Percentiles rank a stretch among this genome's conserved stretches.
Conservation (phyloP, 2,888 invertebrate species). For the Phymatocera aterrima region DNA sequence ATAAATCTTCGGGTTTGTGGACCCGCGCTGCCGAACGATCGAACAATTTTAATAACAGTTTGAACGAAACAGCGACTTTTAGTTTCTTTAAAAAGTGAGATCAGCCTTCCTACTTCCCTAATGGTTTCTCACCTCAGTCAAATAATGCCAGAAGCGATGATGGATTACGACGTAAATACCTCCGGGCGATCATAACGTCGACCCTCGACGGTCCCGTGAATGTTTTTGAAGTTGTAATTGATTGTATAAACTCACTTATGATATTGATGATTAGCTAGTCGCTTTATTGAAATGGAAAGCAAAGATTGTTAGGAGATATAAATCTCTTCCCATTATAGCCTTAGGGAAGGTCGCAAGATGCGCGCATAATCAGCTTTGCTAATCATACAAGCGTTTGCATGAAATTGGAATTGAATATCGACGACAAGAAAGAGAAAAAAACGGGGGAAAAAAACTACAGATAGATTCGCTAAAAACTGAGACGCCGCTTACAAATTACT, state of each 20-base stretch:
- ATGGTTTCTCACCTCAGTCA: slow-evolving; percentile 23
- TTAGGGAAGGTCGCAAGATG: slow-evolving; percentile 28
- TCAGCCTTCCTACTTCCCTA: slow-evolving; percentile 36
- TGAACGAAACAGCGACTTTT: neutral
- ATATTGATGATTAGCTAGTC: slow-evolving; percentile 20
- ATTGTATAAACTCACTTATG: slow-evolving; percentile 14
- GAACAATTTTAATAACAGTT: slow-evolving; percentile 25
- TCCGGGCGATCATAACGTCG: slow-evolving; percentile 25
- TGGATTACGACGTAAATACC: slow-evolving; percentile 39
- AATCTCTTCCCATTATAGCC: slow-evolving; percentile 12
- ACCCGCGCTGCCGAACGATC: neutral
- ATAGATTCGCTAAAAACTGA: neutral
- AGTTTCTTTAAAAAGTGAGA: slow-evolving; percentile 43
- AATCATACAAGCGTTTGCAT: neutral
- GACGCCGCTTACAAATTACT: neutral
- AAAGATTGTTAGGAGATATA: slow-evolving; percentile 5
- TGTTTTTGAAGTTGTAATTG: slow-evolving; percentile 42
- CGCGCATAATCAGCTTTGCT: neutral
- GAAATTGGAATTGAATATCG: neutral
- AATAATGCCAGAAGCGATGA: slow-evolving; percentile 39
- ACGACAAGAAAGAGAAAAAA: neutral
- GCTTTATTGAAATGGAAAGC: slow-evolving; percentile 38
- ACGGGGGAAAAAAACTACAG: neutral
- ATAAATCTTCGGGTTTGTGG: neutral
- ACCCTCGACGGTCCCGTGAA: slow-evolving; percentile 25